These are phyloP conservation scores for Antidorcas marsupialis DNA, from an alignment of 2,113 vertebrate genomes.

Conservation along the genomic window DNA sequence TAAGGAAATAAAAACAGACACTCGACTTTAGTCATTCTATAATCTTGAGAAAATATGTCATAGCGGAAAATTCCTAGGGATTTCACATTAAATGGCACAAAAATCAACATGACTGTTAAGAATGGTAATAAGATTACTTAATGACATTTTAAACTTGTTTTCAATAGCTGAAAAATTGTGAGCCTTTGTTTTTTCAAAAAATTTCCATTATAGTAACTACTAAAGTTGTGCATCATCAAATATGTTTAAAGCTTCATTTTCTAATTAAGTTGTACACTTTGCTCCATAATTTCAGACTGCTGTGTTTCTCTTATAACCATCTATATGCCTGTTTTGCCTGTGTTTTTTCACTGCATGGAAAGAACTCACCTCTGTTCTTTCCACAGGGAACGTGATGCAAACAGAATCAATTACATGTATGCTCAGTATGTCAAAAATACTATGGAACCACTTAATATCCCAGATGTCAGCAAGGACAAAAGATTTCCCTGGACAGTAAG, in stretches of 20 bases:
- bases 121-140: neutral
- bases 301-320: neutral
- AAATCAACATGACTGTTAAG: neutral
- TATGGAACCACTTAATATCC: conserved; percentile 93
- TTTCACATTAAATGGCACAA: neutral
- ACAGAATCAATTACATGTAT: conserved; percentile 96
- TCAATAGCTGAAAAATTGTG: too few relatives aligned
- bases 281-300: neutral
- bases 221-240: neutral
- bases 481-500: conserved; percentile 95
- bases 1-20: neutral
- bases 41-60: neutral
- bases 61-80: neutral
- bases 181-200: neutral
- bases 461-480: conserved; percentile 89
- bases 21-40: neutral
- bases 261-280: neutral
- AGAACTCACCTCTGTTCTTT: conserved; percentile 51
- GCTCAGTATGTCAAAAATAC: conserved; percentile 95
- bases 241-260: neutral
- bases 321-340: neutral
- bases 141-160: neutral
- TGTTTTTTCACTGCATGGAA: neutral
- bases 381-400: conserved; percentile 87
- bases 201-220: neutral